Base-by-base conservation (phyloP, 2,888 invertebrate genomes). In the Trichacis sp. region DNA sequence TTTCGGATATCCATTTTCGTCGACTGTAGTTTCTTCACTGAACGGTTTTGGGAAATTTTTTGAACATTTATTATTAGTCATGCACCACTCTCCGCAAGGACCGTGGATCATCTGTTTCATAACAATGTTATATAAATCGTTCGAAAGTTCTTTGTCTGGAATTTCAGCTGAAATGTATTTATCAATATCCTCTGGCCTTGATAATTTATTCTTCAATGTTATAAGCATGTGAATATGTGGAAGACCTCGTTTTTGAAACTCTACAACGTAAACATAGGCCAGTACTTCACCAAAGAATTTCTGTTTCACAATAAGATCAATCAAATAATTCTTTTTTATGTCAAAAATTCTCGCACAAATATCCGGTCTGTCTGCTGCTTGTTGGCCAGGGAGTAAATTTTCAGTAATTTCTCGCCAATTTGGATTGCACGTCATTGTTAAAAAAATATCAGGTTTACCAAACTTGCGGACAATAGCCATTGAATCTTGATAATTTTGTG, bases 361-460 rank as follows among this genome's bases (percentile, higher is more conserved):
- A 24, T 24, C 24, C 8, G 24, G 24, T 8, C 24, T 24, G 24
- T 24, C 24, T 5, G 24, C 24, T 5, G 24, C 8, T 24, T 24
- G 24, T 24, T 24, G 24, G 8, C 24, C 24, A 24, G 24, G 24
- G 3, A 24, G 8, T 24, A 84, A 54, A 67, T 79, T 77, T 50
- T 78, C 74, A 19, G 38, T 45, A 12, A 85, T 84, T 73, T 85
- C 84, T 15, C 52, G 58, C 83, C 85, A 85, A 52, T 77, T 78
- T 1, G 83, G 84, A 73, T 85, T 85, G 61, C 83, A 84, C 8
- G 24, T 5, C 8, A 24, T 24, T 24, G 24, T 24, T 24, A 24
- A 8, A 8, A 24, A 24, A 8, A 24, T 24, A 24, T 24, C 24
- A 24, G 24, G 24, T 24, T 24, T 24, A 3, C 24, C 24, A 24